Base-by-base conservation (phyloP, 2,888 invertebrate genomes). In the Coelogynopora nodosa region DNA sequence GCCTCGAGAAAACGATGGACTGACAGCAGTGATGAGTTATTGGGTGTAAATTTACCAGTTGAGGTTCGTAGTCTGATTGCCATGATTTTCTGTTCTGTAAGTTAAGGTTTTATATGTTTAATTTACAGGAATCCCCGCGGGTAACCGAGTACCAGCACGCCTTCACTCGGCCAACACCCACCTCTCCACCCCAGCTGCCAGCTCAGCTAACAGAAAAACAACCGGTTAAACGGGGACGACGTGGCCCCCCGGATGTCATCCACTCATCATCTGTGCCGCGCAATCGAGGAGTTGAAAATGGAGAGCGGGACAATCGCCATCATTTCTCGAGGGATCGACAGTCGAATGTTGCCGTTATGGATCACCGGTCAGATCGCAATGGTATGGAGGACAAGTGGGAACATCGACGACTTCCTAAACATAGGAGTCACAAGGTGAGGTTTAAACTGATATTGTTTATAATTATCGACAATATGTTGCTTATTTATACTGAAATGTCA, bases 91-190 rank as follows among this genome's bases (percentile, higher is more conserved):
- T n/a, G n/a, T n/a, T n/a, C n/a, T n/a, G n/a, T n/a, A n/a, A n/a
- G n/a, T n/a, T n/a, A n/a, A n/a, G n/a, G n/a, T n/a, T n/a, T n/a
- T n/a, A n/a, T n/a, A n/a, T n/a, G n/a, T n/a, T n/a, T n/a, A n/a
- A n/a, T n/a, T n/a, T n/a, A n/a, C n/a, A n/a, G n/a, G n/a, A n/a
- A 18, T 49, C 74, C 27, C 74, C 74, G 23, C 74, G 74, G 5
- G 10, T 74, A 74, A 23, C 74, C 74, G 74, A 74, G 27, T 74
- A 74, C 74, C 74, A 74, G 74, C 23, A 74, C 74, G 18, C 74
- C 5, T 74, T 74, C 23, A 74, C 5, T 5, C 74, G 74, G 23
- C 74, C 74, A 18, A 5, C 49, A 49, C 49, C 49, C 5, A 10
- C 18, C 18, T 49, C 49, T 10, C 49, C 49, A 49, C 49, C 49